These are phyloP conservation scores for Oncorhynchus gorbuscha DNA, from an alignment of 2,113 vertebrate species.

Conservation along the genomic window DNA sequence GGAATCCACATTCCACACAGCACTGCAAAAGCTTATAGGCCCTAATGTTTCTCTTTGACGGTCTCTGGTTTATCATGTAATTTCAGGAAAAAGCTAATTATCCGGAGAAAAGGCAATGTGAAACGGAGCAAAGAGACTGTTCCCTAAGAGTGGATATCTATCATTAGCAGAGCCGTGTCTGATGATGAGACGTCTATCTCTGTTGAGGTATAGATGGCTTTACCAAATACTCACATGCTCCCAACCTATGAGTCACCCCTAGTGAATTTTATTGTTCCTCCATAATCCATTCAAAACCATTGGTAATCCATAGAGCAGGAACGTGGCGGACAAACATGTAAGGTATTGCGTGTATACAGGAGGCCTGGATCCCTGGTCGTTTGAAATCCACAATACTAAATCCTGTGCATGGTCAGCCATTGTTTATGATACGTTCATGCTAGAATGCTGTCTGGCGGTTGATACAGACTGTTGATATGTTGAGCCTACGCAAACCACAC, in stretches of 20 bases:
- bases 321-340: slow-evolving; percentile 38
- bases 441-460: too few relatives aligned
- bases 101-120: too few relatives aligned
- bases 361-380: background rate
- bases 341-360: slow-evolving; percentile 6
- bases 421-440: too few relatives aligned
- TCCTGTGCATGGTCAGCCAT: background rate
- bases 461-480: too few relatives aligned
- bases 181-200: background rate
- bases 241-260: slow-evolving; percentile 37
- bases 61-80: too few relatives aligned
- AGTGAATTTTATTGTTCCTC: slow-evolving; percentile 32
- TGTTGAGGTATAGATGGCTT: slow-evolving; percentile 48
- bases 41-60: too few relatives aligned
- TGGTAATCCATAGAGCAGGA: slow-evolving; percentile 59
- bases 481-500: too few relatives aligned
- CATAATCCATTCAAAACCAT: slow-evolving; percentile 54
- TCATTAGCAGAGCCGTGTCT: too few relatives aligned
- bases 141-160: too few relatives aligned
- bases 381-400: background rate
- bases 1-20: background rate
- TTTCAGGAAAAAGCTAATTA: too few relatives aligned
- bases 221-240: slow-evolving; percentile 51
- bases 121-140: too few relatives aligned
- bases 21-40: too few relatives aligned